These are phyloP conservation scores for Paramormyrops kingsleyae DNA, from an alignment of 2,113 vertebrate genomes.

Conservation along the genomic window DNA sequence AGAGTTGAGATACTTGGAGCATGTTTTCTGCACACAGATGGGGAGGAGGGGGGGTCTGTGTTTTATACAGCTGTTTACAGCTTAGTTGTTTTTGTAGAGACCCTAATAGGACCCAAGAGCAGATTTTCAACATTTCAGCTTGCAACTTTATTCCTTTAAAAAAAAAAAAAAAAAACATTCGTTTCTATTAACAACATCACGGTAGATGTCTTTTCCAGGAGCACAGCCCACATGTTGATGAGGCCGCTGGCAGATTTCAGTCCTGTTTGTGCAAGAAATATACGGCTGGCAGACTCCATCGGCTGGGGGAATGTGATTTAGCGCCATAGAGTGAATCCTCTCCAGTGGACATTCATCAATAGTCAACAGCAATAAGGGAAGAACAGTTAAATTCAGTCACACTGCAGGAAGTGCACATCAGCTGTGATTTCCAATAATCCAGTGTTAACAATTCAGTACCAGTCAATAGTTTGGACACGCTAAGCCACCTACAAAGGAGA, in stretches of 20 bases:
- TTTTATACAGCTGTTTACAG: not conserved
- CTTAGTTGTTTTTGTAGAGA: not conserved
- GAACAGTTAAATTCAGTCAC: not conserved
- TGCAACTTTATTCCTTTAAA: not conserved
- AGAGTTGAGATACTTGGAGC: not conserved
- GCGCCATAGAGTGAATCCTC: not conserved
- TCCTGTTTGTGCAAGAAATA: not conserved
- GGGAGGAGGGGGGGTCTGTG: not conserved
- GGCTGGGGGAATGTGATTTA: not conserved
- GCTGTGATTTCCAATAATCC: not conserved
- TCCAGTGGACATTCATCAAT: not conserved
- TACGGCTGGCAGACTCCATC: not conserved
- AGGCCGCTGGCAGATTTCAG: not conserved
- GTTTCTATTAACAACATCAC: not conserved
- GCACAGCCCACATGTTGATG: not conserved
- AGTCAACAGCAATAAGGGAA: not conserved
- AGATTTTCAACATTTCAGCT: not conserved
- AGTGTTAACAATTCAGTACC: not conserved
- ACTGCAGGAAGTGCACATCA: not conserved
- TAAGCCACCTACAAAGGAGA: not conserved
- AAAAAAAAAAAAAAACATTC: no score
- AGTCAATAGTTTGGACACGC: not conserved
- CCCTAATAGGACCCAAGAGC: not conserved
- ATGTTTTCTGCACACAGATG: not conserved
- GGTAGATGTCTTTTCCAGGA: not conserved